A percentile compares a stretch with the other conserved stretches of the same genome.
These are phyloP conservation scores for Pachycephus smyrnensis DNA, from an alignment of 2,888 invertebrate genomes.

Conservation along the genomic window DNA sequence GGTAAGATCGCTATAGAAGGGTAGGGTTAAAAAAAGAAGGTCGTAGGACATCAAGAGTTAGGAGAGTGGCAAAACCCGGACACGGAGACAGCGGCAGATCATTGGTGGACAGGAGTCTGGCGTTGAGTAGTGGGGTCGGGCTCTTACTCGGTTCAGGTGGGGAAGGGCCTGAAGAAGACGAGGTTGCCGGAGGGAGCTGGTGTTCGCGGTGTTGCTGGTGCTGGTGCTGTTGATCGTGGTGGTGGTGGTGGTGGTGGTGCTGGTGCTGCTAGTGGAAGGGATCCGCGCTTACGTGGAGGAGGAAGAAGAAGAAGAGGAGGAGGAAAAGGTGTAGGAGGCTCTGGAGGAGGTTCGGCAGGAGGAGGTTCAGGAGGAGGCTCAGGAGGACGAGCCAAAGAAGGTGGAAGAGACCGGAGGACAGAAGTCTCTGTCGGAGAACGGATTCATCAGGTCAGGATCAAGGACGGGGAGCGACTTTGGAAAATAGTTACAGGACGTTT, in stretches of 20 bases:
- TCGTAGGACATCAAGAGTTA: slow-evolving; percentile 32
- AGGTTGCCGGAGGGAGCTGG: slow-evolving; percentile 27
- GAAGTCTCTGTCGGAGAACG: slow-evolving; percentile 55
- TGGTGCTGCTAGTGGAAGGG: slow-evolving; percentile 22
- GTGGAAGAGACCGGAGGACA: slow-evolving; percentile 48
- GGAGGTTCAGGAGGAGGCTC: slow-evolving; percentile 27
- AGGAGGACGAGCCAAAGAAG: slow-evolving; percentile 20
- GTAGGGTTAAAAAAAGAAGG: slow-evolving; percentile 26
- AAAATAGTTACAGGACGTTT: not conserved
- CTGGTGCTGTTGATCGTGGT: slow-evolving; percentile 32
- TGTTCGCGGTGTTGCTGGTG: slow-evolving; percentile 24
- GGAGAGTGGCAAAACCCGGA: slow-evolving; percentile 21
- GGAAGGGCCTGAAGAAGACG: slow-evolving; percentile 48
- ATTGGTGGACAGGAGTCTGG: slow-evolving; percentile 59
- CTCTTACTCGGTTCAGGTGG: slow-evolving; percentile 38
- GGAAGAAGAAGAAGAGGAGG: slow-evolving; percentile 14
- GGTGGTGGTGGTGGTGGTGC: slow-evolving; percentile 39
- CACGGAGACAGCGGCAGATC: slow-evolving; percentile 58
- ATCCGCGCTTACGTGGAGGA: slow-evolving; percentile 10
- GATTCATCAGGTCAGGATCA: slow-evolving; percentile 53
- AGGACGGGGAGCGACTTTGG: not conserved
- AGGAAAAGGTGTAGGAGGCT: slow-evolving; percentile 28
- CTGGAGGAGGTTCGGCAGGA: slow-evolving; percentile 30
- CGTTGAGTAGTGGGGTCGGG: slow-evolving; percentile 49
- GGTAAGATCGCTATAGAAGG: not conserved